Conservation (phyloP, 2,888 invertebrate genomes). For the Lithophane ornitopus region DNA sequence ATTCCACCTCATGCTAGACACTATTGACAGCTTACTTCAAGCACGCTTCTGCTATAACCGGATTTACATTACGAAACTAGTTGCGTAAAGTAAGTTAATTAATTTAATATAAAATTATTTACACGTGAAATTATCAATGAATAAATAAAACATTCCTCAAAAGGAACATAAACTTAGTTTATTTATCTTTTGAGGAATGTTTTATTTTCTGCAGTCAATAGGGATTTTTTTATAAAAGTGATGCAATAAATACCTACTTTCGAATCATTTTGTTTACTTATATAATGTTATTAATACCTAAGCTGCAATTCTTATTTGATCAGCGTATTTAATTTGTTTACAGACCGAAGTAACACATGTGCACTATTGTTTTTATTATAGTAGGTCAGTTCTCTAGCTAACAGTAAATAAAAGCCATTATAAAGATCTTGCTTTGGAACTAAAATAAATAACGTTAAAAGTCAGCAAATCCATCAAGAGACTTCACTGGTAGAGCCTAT, state of each 20-base stretch:
- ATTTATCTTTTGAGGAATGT: no score
- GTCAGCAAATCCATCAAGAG: background rate
- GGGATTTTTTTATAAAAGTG: background rate
- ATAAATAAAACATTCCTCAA: no score
- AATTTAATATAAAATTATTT: no score
- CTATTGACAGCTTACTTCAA: no score
- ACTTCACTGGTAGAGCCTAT: background rate
- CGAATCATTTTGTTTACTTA: slow-evolving; percentile 10
- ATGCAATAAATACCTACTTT: slow-evolving; percentile 1
- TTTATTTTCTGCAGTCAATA: background rate
- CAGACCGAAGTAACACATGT: background rate
- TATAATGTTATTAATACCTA: background rate
- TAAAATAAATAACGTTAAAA: background rate
- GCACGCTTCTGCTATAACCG: no score
- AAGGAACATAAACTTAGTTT: no score
- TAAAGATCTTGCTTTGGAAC: background rate
- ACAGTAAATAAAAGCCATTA: background rate
- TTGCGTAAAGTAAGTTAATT: no score
- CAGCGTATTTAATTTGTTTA: slow-evolving; percentile 5
- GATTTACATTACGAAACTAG: no score
- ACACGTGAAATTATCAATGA: no score
- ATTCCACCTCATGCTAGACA: no score
- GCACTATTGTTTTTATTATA: background rate
- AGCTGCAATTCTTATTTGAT: slow-evolving; percentile 6
- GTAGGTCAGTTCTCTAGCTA: background rate